These are phyloP conservation scores for Nephila pilipes DNA, from an alignment of 1,140 invertebrate species.

Conservation along the genomic window DNA sequence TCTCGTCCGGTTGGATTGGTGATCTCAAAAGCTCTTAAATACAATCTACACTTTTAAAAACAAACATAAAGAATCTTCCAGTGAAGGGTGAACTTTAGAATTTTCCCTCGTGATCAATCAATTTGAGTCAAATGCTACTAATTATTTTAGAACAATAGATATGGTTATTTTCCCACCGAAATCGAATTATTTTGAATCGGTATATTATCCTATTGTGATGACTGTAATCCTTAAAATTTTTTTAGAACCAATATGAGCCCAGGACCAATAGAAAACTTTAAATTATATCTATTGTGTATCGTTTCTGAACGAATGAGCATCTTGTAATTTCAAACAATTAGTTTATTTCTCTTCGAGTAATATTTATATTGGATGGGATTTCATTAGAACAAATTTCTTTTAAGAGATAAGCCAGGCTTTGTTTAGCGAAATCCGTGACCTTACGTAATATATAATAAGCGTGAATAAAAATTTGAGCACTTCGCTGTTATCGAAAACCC, in stretches of 20 bases:
- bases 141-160: constrained; percentile 13
- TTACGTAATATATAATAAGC: constrained; percentile 59
- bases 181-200: constrained; percentile 20
- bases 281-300: constrained; percentile 36
- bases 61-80: background rate
- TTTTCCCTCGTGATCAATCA: background rate
- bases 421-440: constrained; percentile 50
- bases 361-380: constrained; percentile 64
- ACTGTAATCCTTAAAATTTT: background rate
- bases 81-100: background rate
- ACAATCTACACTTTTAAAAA: background rate
- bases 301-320: constrained; percentile 50
- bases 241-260: background rate
- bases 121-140: constrained; percentile 6
- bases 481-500: constrained; percentile 63
- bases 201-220: constrained; percentile 10
- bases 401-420: constrained; percentile 56
- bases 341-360: constrained; percentile 38
- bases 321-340: constrained; percentile 60
- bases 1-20: background rate
- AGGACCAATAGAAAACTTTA: background rate
- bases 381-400: constrained; percentile 75
- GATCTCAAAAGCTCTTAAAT: background rate
- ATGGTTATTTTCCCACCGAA: constrained; percentile 19
- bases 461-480: constrained; percentile 64